phyloP scores from a whole-genome alignment of 1,140 invertebrate species.

The Ceratoteleas bidentatus region DNA sequence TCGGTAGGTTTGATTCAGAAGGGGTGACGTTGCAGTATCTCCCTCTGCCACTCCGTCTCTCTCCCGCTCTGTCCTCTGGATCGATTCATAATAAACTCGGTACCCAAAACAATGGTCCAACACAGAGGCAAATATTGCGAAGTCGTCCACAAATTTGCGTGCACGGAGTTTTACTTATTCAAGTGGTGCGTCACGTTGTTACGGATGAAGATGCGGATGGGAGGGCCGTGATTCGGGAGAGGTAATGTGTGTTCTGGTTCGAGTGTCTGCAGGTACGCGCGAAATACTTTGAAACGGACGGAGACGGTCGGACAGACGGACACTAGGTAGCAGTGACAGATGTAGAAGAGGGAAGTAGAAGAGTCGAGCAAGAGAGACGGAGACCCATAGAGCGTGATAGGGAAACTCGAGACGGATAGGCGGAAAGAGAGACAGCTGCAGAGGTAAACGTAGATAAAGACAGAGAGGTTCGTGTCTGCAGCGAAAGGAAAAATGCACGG shows the following conservation, averaged over 20 bases:
- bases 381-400: background rate
- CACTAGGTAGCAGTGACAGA: no score
- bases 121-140: conserved; percentile 76
- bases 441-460: no score
- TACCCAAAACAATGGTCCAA: conserved; percentile 76
- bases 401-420: background rate
- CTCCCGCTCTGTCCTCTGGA: conserved; percentile 71
- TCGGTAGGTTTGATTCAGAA: no score
- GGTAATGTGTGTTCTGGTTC: conserved; percentile 71
- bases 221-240: conserved; percentile 47
- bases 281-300: conserved; percentile 58
- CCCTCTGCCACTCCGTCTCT: conserved; percentile 74
- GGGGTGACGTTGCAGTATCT: conserved; percentile 78
- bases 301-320: conserved; percentile 17
- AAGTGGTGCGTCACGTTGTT: conserved; percentile 60
- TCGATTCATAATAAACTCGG: conserved; percentile 79
- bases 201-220: conserved; percentile 58
- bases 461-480: conserved; percentile 18
- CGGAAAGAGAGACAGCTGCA: background rate
- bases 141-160: conserved; percentile 79
- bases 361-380: background rate
- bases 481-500: conserved; percentile 72
- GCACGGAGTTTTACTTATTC: conserved; percentile 72
- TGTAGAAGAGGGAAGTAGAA: no score
- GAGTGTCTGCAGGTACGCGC: conserved; percentile 70